These are phyloP conservation scores for Neodontobutis hainanensis DNA, from an alignment of 2,113 vertebrate species.

Conservation along the genomic window DNA sequence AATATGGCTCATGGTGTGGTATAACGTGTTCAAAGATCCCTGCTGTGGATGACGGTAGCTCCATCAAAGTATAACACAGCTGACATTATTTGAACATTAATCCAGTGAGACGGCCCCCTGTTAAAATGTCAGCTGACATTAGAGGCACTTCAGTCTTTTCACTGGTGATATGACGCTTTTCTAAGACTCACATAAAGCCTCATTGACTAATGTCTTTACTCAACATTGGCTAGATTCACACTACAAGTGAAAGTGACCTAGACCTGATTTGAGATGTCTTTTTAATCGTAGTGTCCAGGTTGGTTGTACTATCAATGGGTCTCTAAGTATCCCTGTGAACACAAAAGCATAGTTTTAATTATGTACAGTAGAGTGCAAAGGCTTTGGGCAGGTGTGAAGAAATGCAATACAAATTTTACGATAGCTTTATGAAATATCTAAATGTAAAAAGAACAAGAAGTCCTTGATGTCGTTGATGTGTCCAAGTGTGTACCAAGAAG, in stretches of 20 bases:
- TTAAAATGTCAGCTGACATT: constrained; percentile 35
- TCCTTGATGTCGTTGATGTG: too few relatives aligned
- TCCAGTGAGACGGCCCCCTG: constrained; percentile 36
- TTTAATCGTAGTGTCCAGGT: too few relatives aligned
- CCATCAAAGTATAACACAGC: constrained; percentile 52
- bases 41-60: constrained; percentile 36
- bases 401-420: too few relatives aligned
- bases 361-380: not conserved
- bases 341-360: not conserved
- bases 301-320: too few relatives aligned
- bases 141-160: constrained; percentile 62
- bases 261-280: not conserved
- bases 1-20: constrained; percentile 48
- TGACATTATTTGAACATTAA: constrained; percentile 58
- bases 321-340: too few relatives aligned
- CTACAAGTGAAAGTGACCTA: not conserved
- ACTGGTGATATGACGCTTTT: constrained; percentile 3
- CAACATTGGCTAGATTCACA: not conserved
- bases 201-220: too few relatives aligned
- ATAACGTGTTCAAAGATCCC: constrained; percentile 38
- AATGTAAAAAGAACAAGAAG: too few relatives aligned
- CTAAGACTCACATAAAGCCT: constrained; percentile 1
- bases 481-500: too few relatives aligned
- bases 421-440: too few relatives aligned
- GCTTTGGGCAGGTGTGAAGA: too few relatives aligned